Evolutionary conservation across 1,140 invertebrate genomes (phyloP).

Genomic region (Dinothrombium tinctorium): DNA sequence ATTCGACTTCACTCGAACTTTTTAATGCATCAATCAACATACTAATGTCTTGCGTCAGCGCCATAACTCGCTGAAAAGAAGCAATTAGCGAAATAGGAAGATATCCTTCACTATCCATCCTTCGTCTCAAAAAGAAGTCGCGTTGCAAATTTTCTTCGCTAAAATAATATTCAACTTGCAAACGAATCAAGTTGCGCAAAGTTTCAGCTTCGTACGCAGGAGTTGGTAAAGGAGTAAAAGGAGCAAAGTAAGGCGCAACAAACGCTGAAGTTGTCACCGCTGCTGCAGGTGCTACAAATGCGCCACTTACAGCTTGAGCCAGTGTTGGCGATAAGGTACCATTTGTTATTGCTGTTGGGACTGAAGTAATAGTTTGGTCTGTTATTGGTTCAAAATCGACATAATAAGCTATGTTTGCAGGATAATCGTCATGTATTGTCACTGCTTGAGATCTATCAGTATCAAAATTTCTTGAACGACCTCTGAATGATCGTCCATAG

Average conservation of each 20-base stretch:
- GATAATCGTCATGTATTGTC: slow-evolving; percentile 2
- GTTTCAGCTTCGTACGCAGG: neutral
- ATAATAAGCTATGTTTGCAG: neutral
- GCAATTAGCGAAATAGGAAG: slow-evolving; percentile 77
- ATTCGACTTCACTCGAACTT: slow-evolving; percentile 53
- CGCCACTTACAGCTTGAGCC: neutral
- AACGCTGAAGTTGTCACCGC: neutral
- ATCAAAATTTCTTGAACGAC: neutral
- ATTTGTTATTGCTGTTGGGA: neutral
- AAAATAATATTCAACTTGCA: slow-evolving; percentile 74
- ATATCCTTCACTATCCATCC: slow-evolving; percentile 84
- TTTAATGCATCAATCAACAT: slow-evolving; percentile 54
- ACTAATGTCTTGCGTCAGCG: slow-evolving; percentile 54
- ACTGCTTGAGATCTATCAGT: neutral
- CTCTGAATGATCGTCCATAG: neutral
- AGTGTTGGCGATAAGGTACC: neutral
- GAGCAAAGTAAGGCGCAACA: neutral
- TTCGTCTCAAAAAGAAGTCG: slow-evolving; percentile 84
- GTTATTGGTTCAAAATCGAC: slow-evolving; percentile 1
- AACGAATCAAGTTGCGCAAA: neutral
- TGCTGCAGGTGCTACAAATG: neutral
- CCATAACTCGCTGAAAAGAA: slow-evolving; percentile 77
- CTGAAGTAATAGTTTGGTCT: neutral
- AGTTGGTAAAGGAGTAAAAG: neutral
- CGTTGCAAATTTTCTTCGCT: slow-evolving; percentile 82